These are phyloP conservation scores for Heliconius aoede DNA, from an alignment of 2,888 invertebrate genomes.

Conservation along the genomic window DNA sequence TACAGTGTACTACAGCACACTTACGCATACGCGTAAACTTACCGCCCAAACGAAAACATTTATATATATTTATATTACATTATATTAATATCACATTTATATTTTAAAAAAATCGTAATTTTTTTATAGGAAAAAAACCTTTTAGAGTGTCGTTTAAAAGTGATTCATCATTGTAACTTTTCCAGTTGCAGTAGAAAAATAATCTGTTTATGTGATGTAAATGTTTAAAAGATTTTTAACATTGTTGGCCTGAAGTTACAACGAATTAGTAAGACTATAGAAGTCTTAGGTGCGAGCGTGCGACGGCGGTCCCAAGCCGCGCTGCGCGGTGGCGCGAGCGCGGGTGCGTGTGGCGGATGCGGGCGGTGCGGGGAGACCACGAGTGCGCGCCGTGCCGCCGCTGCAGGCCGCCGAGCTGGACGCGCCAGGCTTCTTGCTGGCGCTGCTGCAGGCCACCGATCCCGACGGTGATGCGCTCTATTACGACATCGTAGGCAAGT, in stretches of 20 bases:
- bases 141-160: no score
- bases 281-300: conserved; percentile 88
- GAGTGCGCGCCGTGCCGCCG: conserved; percentile 84
- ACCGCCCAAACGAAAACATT: no score
- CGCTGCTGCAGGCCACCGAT: conserved; percentile 93
- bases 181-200: no score
- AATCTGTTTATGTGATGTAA: no score
- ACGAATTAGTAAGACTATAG: conserved; percentile 6
- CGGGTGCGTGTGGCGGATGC: conserved; percentile 85
- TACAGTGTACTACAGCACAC: background rate
- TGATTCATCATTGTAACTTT: no score
- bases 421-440: conserved; percentile 92
- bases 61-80: no score
- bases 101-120: no score
- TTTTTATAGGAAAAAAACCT: no score
- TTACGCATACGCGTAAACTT: no score
- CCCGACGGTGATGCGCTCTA: conserved; percentile 94
- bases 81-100: no score
- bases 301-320: conserved; percentile 90
- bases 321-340: conserved; percentile 90
- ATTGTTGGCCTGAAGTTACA: background rate
- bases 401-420: conserved; percentile 93
- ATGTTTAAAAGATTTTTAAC: background rate
- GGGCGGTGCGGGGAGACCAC: conserved; percentile 86
- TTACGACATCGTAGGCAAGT: conserved; percentile 94